These are phyloP conservation scores for Luperina testacea DNA, from an alignment of 2,888 invertebrate genomes.

Conservation along the genomic window DNA sequence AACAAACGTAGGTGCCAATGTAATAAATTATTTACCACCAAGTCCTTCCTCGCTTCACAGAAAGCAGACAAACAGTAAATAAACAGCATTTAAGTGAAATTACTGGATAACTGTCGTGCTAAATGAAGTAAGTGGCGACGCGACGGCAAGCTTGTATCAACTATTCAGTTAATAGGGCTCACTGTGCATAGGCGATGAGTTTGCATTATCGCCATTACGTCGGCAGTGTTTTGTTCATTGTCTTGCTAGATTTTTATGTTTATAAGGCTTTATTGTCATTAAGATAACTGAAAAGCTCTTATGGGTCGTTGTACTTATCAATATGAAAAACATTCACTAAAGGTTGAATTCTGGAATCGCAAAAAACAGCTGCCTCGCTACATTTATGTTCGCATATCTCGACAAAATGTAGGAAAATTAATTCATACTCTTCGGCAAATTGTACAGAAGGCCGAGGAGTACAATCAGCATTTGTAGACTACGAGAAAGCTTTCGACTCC, in stretches of 20 bases:
- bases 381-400: too few relatives aligned
- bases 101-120: slow-evolving; percentile 41
- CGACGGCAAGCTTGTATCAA: slow-evolving; percentile 51
- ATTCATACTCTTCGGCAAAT: too few relatives aligned
- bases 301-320: not conserved
- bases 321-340: not conserved
- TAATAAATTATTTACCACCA: not conserved
- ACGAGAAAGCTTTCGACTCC: too few relatives aligned
- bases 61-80: slow-evolving; percentile 44
- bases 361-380: too few relatives aligned
- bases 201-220: slow-evolving; percentile 5
- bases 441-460: too few relatives aligned
- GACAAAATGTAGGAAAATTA: too few relatives aligned
- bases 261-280: not conserved
- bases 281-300: not conserved
- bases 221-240: slow-evolving; percentile 16
- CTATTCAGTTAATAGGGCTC: slow-evolving; percentile 62
- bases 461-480: too few relatives aligned
- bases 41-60: not conserved
- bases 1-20: not conserved
- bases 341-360: too few relatives aligned
- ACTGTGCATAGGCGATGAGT: slow-evolving; percentile 33
- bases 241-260: not conserved
- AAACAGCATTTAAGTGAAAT: slow-evolving; percentile 58
- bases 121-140: slow-evolving; percentile 42